Evolutionary conservation across 2,113 vertebrate genomes (phyloP), one percentile per base, ranked within the genome.

Genomic region (Nothocercus julius): DNA sequence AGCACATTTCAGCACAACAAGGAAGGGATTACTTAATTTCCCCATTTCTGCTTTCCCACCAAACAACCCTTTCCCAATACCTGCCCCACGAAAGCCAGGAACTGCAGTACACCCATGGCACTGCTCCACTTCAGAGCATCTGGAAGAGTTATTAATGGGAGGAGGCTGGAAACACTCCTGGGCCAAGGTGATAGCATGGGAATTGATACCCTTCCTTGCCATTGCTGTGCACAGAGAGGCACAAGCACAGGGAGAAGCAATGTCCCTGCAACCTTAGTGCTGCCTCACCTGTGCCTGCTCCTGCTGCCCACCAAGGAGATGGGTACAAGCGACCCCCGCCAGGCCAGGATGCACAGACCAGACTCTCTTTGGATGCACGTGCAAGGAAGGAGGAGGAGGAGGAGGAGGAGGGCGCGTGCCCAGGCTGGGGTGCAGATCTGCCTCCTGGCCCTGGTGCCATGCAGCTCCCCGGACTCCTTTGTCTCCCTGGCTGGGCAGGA

Each of bases 401-500:
- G 30, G n/a, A 28, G 49, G 2, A 82, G 30, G n/a, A 59, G 36
- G 78, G 17, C 66, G 28, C 0, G 5, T 51, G 56, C 20, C 3
- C 13, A 72, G 67, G 49, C 5, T 5, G 19, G 76, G 67, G 15
- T 16, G n/a, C 45, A 21, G 76, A 36, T 22, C n/a, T 67, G 73
- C 90, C 84, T 11, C 72, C 45, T 59, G 73, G 58, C 78, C 78
- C 1, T 5, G 49, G 49, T 82, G 93, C 59, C 47, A 1, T 7
- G 1, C 24, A 9, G 32, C 95, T 70, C 83, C 90, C 73, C 9
- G 83, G 67, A 74, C 3, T 86, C 93, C 95, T 97, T 94, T 90
- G 91, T 96, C 76, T 92, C 45, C 53, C 88, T 7, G 67, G 91
- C 80, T 27, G 66, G 94, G 91, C 96, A 96, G 97, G 94, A 96